Evolutionary conservation across 2,888 invertebrate genomes (phyloP), one percentile per base, ranked within the genome.

Genomic region (Junonia oenone): DNA sequence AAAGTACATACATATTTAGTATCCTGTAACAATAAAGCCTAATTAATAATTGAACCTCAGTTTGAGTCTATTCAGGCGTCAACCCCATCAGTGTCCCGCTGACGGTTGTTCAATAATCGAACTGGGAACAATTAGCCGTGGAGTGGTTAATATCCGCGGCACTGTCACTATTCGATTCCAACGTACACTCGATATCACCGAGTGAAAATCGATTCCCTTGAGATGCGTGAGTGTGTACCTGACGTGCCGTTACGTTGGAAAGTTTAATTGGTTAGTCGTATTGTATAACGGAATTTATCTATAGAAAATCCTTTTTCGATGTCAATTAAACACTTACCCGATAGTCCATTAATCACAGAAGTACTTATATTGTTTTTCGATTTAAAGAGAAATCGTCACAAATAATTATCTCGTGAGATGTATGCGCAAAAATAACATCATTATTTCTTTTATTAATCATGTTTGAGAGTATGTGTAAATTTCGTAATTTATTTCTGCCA

Each of bases 91-190:
- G 73, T 74, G 73, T 26, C 71, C 72, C 67, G 78, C 72, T 85
- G 87, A 86, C 86, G 83, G 83, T 80, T 84, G 85, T 78, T 79
- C 81, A 83, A 84, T 89, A 89, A 87, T 87, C 84, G 88, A 83
- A 85, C 84, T 76, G 78, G 77, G 86, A 79, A 87, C 88, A 88
- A 88, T 89, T 87, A 87, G 80, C 81, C 71, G 78, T 81, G 75
- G 84, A 88, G 87, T 86, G 88, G 83, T 78, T 83, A 85, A 86
- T 87, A 85, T 86, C 83, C 80, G 78, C 76, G 80, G 68, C 69
- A 72, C 77, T 84, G 85, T 83, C 85, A 84, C 72, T 72, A 75
- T 75, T 72, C 72, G 76, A 79, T 80, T 86, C 83, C 80, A 78
- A 79, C 77, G 74, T 75, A 75, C 78, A 76, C 79, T 83, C 76